These are phyloP conservation scores for Synergus japonicus DNA, from an alignment of 2,888 invertebrate genomes.

Conservation along the genomic window DNA sequence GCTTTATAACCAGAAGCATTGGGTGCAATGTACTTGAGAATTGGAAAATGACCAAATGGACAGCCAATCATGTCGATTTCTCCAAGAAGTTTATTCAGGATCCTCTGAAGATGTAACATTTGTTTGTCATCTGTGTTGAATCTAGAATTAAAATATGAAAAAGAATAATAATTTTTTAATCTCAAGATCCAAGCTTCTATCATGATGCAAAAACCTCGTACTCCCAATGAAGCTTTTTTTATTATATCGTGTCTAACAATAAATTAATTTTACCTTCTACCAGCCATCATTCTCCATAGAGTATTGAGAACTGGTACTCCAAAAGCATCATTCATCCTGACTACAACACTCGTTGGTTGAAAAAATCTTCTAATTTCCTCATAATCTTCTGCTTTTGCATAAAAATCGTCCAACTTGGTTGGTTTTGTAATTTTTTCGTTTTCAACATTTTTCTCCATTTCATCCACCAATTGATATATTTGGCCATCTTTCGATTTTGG, in stretches of 20 bases:
- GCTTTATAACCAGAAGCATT: slow-evolving; percentile 87
- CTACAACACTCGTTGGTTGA: slow-evolving; percentile 75
- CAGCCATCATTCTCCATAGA: slow-evolving; percentile 91
- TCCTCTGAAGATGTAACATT: slow-evolving; percentile 83
- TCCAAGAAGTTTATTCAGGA: slow-evolving; percentile 85
- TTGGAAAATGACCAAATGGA: slow-evolving; percentile 88
- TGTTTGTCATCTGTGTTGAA: slow-evolving; percentile 85
- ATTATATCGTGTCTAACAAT: neutral
- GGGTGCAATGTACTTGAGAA: slow-evolving; percentile 85
- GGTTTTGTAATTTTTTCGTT: slow-evolving; percentile 36
- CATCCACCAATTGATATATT: slow-evolving; percentile 64
- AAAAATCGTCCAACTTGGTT: slow-evolving; percentile 67
- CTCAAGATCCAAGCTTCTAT: neutral
- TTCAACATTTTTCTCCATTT: slow-evolving; percentile 44
- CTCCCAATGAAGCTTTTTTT: neutral
- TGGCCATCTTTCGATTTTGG: slow-evolving; percentile 52
- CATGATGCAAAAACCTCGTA: neutral
- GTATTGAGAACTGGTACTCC: slow-evolving; percentile 88
- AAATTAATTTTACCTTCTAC: slow-evolving; percentile 75
- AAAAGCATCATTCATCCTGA: slow-evolving; percentile 87
- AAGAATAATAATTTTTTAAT: neutral
- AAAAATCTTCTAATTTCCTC: slow-evolving; percentile 63
- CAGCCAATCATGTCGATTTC: slow-evolving; percentile 90
- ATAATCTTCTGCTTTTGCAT: slow-evolving; percentile 68
- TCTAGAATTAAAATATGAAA: slow-evolving; percentile 73